Percentiles rank a stretch among this genome's conserved stretches.
phyloP scores from a whole-genome alignment of 2,113 vertebrate species.

The Albula glossodonta region DNA sequence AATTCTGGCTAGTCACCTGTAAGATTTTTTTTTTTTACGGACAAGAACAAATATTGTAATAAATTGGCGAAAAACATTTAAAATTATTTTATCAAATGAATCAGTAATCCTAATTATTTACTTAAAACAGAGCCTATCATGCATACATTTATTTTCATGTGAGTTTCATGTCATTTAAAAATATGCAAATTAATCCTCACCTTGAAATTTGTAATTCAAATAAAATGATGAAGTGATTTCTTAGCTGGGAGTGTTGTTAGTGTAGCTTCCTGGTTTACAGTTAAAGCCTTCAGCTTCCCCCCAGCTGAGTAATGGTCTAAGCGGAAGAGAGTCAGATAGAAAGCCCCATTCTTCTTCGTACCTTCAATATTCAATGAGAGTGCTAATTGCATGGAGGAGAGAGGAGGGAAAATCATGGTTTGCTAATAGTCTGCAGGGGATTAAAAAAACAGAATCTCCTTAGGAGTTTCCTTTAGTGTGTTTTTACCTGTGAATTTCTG shows the following conservation, averaged over 20 bases:
- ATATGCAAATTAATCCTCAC: conserved; percentile 44
- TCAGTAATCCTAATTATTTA: background rate
- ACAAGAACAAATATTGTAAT: background rate
- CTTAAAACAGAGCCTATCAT: too few species aligned
- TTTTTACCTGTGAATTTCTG: conserved; percentile 61
- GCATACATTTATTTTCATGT: too few species aligned
- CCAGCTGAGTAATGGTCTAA: conserved; percentile 62
- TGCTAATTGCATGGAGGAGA: conserved; percentile 68
- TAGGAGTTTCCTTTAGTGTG: conserved; percentile 66
- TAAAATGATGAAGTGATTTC: conserved; percentile 67
- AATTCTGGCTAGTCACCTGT: background rate
- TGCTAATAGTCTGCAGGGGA: conserved; percentile 65
- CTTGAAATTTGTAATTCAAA: conserved; percentile 48
- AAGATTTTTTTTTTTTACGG: background rate
- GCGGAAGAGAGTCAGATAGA: conserved; percentile 72
- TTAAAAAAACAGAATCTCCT: conserved; percentile 60
- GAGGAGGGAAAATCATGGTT: conserved; percentile 55
- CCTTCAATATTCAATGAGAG: conserved; percentile 77
- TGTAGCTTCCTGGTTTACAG: conserved; percentile 66
- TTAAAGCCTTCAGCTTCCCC: conserved; percentile 67
- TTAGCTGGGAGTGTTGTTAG: conserved; percentile 67
- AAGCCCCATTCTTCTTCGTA: conserved; percentile 74
- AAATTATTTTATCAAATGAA: background rate
- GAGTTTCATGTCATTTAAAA: background rate
- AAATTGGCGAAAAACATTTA: background rate